These are phyloP conservation scores for Hapalemur alaotrensis DNA, from an alignment of 2,797 vertebrate genomes.

Conservation along the genomic window DNA sequence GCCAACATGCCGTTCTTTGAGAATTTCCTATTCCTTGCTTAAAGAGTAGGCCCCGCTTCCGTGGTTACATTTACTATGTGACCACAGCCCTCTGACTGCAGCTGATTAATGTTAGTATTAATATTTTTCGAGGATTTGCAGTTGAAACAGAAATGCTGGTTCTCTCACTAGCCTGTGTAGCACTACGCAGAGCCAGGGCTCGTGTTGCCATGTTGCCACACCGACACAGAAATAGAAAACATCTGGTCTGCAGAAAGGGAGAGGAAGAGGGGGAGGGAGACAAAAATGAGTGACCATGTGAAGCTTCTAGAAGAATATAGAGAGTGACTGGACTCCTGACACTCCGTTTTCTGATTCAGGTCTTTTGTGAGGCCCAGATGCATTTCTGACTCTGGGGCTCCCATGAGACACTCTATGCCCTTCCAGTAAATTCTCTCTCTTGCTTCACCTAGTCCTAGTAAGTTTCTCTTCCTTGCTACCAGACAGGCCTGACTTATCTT, in stretches of 20 bases:
- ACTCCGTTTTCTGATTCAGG: neutral
- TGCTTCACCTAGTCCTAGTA: neutral
- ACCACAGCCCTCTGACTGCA: neutral
- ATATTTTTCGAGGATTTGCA: neutral
- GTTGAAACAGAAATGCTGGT: neutral
- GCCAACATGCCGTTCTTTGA: neutral
- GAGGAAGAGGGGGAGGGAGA: too few relatives aligned
- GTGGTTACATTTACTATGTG: neutral
- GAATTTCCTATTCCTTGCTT: neutral
- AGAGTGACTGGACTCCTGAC: neutral
- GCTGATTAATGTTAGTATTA: neutral
- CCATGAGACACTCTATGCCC: neutral
- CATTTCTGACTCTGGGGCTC: neutral
- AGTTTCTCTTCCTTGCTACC: neutral
- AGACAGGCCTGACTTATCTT: neutral
- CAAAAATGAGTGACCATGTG: neutral
- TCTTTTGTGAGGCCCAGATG: neutral
- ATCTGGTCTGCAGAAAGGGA: neutral
- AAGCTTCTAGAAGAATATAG: neutral
- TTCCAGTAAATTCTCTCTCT: conserved; percentile 22
- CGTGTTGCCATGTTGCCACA: neutral
- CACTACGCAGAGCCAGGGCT: neutral
- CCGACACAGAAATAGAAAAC: neutral
- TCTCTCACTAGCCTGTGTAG: neutral
- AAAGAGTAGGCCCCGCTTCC: neutral